Percentiles rank a stretch among this genome's conserved stretches.
Conservation (phyloP, 2,797 vertebrate genomes). For the Pampus argenteus region DNA sequence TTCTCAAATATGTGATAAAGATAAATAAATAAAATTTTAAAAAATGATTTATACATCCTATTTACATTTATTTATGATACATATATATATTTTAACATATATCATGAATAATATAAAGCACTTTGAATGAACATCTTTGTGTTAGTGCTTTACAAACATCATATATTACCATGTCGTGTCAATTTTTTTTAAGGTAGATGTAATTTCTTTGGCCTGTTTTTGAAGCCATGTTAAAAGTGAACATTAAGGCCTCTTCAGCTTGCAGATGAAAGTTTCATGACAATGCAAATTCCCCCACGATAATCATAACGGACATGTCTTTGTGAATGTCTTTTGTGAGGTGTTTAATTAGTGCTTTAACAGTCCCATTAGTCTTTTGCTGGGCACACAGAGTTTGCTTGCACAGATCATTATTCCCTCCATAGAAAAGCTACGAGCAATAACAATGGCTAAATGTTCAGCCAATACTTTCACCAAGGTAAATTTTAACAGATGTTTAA, state of each 20-base stretch:
- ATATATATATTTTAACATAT: too few relatives aligned
- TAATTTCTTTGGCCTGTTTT: constrained; percentile 13
- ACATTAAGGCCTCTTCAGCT: not conserved
- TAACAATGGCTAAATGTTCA: constrained; percentile 62
- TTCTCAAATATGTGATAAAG: not conserved
- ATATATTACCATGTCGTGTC: too few relatives aligned
- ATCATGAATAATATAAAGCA: too few relatives aligned
- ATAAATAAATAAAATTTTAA: too few relatives aligned
- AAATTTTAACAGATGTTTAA: constrained; percentile 75
- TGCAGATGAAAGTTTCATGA: constrained; percentile 6
- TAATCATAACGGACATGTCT: constrained; percentile 3
- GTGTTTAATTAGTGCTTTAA: constrained; percentile 62
- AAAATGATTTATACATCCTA: too few relatives aligned
- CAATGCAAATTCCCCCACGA: not conserved
- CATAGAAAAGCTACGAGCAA: constrained; percentile 44
- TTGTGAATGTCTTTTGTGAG: constrained; percentile 33
- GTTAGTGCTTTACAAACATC: too few relatives aligned
- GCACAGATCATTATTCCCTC: constrained; percentile 48
- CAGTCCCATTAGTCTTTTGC: constrained; percentile 34
- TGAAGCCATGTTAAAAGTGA: constrained; percentile 7
- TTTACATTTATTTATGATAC: too few relatives aligned
- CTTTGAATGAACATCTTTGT: too few relatives aligned
- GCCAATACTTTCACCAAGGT: constrained; percentile 62
- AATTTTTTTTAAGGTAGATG: too few relatives aligned
- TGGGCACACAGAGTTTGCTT: constrained; percentile 43